Evolutionary conservation across 2,888 invertebrate species (phyloP).

Genomic region (Scaptomyza polygonia): DNA sequence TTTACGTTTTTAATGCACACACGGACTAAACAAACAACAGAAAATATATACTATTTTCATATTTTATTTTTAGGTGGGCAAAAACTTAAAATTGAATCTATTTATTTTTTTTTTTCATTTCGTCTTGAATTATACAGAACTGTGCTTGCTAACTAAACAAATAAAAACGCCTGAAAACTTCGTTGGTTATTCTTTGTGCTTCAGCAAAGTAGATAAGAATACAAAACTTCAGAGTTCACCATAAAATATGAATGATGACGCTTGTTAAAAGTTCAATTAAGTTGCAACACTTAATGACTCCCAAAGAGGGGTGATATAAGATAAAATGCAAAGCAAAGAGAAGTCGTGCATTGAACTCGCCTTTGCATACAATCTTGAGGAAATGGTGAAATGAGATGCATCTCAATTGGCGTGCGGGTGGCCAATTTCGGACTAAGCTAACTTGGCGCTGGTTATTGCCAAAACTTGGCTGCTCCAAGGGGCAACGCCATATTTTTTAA

Average conservation of each 20-base stretch:
- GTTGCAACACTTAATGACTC: conserved; percentile 36
- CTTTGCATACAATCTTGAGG: neutral
- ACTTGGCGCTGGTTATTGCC: conserved; percentile 39
- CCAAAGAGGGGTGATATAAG: conserved; percentile 28
- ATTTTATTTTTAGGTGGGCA: conserved; percentile 53
- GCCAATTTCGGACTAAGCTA: conserved; percentile 46
- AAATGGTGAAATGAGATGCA: conserved; percentile 39
- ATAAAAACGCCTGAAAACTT: neutral
- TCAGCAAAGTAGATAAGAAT: conserved; percentile 14
- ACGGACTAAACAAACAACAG: conserved; percentile 39
- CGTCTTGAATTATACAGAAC: conserved; percentile 1
- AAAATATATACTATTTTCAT: conserved; percentile 28
- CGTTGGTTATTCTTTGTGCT: conserved; percentile 1
- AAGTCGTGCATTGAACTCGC: conserved; percentile 62
- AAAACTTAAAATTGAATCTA: conserved; percentile 50
- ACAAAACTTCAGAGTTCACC: conserved; percentile 16
- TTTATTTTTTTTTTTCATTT: conserved; percentile 17
- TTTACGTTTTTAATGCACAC: conserved; percentile 69
- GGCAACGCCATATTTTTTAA: conserved; percentile 66
- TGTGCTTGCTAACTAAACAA: conserved; percentile 5
- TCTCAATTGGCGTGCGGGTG: conserved; percentile 60
- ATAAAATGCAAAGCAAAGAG: conserved; percentile 9
- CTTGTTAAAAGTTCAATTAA: conserved; percentile 56
- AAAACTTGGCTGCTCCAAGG: conserved; percentile 48
- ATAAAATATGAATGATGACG: conserved; percentile 54